These are phyloP conservation scores for Campaea margaritaria DNA, from an alignment of 2,888 invertebrate species.

Conservation along the genomic window DNA sequence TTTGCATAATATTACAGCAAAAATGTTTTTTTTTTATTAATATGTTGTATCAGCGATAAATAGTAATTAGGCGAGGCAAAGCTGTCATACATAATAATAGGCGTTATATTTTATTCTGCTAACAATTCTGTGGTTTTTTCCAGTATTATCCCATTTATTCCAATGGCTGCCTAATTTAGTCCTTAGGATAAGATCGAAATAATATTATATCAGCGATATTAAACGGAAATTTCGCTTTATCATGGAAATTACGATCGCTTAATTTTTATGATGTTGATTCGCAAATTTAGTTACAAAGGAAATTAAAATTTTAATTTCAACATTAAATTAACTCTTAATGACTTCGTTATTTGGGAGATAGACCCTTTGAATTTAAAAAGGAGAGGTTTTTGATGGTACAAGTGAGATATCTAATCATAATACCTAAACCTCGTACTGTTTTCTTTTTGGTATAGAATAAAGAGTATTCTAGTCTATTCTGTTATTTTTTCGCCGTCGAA, in stretches of 20 bases:
- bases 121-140: conserved; percentile 2
- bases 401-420: neutral
- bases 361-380: neutral
- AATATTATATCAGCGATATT: conserved; percentile 28
- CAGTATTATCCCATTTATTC: conserved; percentile 24
- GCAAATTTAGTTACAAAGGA: conserved; percentile 29
- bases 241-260: conserved; percentile 32
- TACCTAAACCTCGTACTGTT: too few relatives aligned
- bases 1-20: too few relatives aligned
- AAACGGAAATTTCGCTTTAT: conserved; percentile 33
- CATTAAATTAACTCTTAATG: conserved; percentile 33
- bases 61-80: too few relatives aligned
- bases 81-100: too few relatives aligned
- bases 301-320: conserved; percentile 32
- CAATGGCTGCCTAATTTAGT: conserved; percentile 23
- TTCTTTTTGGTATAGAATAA: too few relatives aligned
- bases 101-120: too few relatives aligned
- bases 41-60: too few relatives aligned
- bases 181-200: conserved; percentile 30
- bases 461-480: too few relatives aligned
- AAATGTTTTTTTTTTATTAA: too few relatives aligned
- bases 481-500: too few relatives aligned
- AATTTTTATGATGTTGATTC: conserved; percentile 29
- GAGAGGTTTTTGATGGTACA: neutral
- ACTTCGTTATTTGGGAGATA: conserved; percentile 23